A percentile compares a stretch with the other conserved stretches of the same genome.
These are phyloP conservation scores for Trichechus manatus DNA, from an alignment of 2,113 vertebrate genomes.

Conservation along the genomic window DNA sequence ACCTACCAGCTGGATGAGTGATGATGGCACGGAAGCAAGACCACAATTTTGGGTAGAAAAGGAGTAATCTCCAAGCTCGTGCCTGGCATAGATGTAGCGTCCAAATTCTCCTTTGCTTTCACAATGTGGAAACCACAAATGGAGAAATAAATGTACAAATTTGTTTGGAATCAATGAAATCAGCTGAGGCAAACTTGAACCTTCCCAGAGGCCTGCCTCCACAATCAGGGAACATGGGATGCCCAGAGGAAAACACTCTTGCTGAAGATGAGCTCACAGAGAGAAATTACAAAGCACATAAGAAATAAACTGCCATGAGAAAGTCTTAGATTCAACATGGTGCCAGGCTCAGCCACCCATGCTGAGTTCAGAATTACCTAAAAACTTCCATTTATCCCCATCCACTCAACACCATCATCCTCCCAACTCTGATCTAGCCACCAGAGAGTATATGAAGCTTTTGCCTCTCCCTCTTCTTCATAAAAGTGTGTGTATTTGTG, in stretches of 20 bases:
- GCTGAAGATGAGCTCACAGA: neutral
- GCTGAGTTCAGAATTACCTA: neutral
- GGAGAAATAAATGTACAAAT: neutral
- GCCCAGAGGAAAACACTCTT: neutral
- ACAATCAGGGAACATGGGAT: neutral
- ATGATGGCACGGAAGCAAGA: neutral
- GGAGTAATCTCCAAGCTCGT: neutral
- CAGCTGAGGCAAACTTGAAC: neutral
- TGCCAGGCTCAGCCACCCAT: neutral
- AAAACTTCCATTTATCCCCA: neutral
- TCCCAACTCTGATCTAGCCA: neutral
- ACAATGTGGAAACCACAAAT: neutral
- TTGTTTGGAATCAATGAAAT: neutral
- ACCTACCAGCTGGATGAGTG: neutral
- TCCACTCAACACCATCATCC: neutral
- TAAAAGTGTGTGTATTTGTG: neutral
- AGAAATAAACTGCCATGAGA: neutral
- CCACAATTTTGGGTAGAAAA: neutral
- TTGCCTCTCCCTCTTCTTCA: neutral
- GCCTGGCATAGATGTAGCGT: neutral
- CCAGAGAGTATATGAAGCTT: neutral
- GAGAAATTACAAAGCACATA: neutral
- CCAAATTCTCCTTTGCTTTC: neutral
- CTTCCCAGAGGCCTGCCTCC: neutral
- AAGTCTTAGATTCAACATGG: neutral